These are phyloP conservation scores for Hypothenemus hampei DNA, from an alignment of 1,140 invertebrate species.

Conservation along the genomic window DNA sequence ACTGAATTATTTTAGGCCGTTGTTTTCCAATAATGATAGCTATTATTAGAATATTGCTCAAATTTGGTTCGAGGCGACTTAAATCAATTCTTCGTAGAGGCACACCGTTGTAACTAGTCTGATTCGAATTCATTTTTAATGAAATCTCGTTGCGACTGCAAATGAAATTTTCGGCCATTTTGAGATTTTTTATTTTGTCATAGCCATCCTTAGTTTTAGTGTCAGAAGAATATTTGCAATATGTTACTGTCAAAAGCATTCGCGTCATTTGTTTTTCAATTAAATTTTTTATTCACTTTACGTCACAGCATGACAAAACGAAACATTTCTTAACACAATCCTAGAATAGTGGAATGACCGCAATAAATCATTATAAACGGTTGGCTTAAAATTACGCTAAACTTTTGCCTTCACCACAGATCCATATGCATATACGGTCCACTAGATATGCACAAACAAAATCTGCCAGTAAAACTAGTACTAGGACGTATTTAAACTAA, in stretches of 20 bases:
- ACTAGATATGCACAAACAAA: slow-evolving; percentile 76
- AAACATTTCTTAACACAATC: too few relatives aligned
- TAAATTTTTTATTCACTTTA: too few relatives aligned
- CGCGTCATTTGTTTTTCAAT: too few relatives aligned
- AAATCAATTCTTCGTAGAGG: slow-evolving; percentile 32
- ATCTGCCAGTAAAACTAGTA: slow-evolving; percentile 75
- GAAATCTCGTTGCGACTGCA: slow-evolving; percentile 1
- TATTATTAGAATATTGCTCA: slow-evolving; percentile 37
- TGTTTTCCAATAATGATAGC: slow-evolving; percentile 42
- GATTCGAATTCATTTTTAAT: slow-evolving; percentile 10
- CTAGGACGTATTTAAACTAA: slow-evolving; percentile 79
- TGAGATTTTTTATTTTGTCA: too few relatives aligned
- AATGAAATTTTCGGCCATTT: not conserved
- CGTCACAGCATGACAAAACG: too few relatives aligned
- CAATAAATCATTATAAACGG: too few relatives aligned
- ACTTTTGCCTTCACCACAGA: slow-evolving; percentile 60
- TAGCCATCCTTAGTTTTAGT: too few relatives aligned
- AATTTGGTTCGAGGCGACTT: slow-evolving; percentile 33
- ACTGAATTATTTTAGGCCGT: slow-evolving; percentile 32
- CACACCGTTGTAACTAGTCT: slow-evolving; percentile 14
- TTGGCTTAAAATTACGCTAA: too few relatives aligned
- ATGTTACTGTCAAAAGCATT: too few relatives aligned
- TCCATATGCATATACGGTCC: slow-evolving; percentile 79
- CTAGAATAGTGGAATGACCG: too few relatives aligned
- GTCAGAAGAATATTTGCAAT: too few relatives aligned